phyloP scores from a whole-genome alignment of 2,113 vertebrate species.

The rat (Rattus norvegicus) region GRCr8 NC_086027.1:50257501-50258000 shows the following conservation, averaged over 20 bases:
- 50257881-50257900: background rate
- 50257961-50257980: background rate
- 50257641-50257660: no score
- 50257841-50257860: background rate
- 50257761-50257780: no score
- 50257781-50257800: background rate
- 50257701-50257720: background rate
- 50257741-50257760: background rate
- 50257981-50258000: background rate
- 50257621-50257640: background rate
- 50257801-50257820: background rate
- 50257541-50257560: background rate
- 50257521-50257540: background rate
- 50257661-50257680: background rate
- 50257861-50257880: no score
- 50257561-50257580: background rate
- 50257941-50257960: background rate
- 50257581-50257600: background rate
- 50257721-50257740: background rate
- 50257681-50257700: background rate
- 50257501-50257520: background rate
- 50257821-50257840: no score
- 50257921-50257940: background rate
- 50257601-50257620: background rate
- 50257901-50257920: background rate